Evolutionary conservation across 2,888 invertebrate species (phyloP), one percentile per base, ranked within the genome.

Genomic region (Orchesella flavescens): DNA sequence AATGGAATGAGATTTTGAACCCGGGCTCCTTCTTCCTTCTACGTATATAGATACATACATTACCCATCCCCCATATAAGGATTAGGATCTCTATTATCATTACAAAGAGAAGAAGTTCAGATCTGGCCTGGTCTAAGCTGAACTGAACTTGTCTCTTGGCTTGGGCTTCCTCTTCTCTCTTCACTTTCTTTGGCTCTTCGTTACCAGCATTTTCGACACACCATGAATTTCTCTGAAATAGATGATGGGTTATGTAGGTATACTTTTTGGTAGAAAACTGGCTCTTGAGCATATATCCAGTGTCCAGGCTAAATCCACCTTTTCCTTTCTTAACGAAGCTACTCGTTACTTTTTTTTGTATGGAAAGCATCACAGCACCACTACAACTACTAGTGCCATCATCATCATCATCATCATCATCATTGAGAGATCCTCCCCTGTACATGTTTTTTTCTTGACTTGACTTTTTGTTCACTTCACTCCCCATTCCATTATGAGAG

Each of bases 71-170:
- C 4, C 19, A 4, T 19, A 57, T 24, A 61, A 61, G 61, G 61
- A 61, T 66, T n/a, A 66, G 19, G 17, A 66, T 66, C 66, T 66
- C 43, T 66, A 46, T 66, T 66, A 66, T 66, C 46, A 66, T 66
- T 19, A 66, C 43, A 44, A 66, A 61, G 61, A 19, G 10, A 24
- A n/a, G n/a, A 10, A 61, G 5, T 23, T 9, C 23, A 61, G 61
- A 24, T 34, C 17, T 53, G 2, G 3, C 53, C 17, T 53, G 2
- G 3, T 10, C 17, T 53, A n/a, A 15, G 15, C 17, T 53, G 13
- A 44, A 44, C 44, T 66, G 66, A 66, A 66, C 68, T 68, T 43
- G 49, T 68, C 43, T 68, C 43, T 68, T 68, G 65, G 44, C 57
- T 10, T 57, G 1, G 17, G 13, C n/a, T 53, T 10, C 4, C n/a